Evolutionary conservation across 2,113 vertebrate species (phyloP).

Genomic region (Pagrus major): DNA sequence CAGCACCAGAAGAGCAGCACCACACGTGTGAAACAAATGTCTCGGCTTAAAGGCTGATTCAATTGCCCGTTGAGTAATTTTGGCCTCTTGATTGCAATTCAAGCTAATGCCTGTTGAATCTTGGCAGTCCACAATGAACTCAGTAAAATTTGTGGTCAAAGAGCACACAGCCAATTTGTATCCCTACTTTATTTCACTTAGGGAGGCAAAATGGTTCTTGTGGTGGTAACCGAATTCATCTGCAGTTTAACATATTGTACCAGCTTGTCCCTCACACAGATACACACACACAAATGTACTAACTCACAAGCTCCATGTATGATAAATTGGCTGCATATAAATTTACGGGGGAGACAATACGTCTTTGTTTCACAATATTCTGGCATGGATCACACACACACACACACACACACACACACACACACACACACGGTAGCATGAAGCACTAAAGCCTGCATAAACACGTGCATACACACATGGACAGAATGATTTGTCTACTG

Average conservation of each 20-base stretch:
- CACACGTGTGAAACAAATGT: not conserved
- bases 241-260: constrained; percentile 34
- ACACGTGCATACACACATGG: not conserved
- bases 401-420: not conserved
- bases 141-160: constrained; percentile 20
- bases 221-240: constrained; percentile 46
- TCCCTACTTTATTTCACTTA: constrained; percentile 53
- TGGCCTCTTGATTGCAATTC: not conserved
- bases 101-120: constrained; percentile 1
- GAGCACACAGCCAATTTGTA: constrained; percentile 37
- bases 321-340: constrained; percentile 76
- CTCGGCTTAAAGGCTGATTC: not conserved
- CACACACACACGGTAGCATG: not conserved
- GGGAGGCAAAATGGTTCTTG: constrained; percentile 33
- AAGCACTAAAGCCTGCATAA: too few relatives aligned
- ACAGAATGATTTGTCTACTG: constrained; percentile 68
- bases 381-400: constrained; percentile 34
- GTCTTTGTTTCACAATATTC: constrained; percentile 66
- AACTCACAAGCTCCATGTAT: constrained; percentile 35
- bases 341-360: constrained; percentile 62
- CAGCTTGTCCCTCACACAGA: constrained; percentile 20
- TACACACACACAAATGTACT: not conserved
- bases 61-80: not conserved
- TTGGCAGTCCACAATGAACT: not conserved
- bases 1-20: not conserved